Evolutionary conservation across 2,113 vertebrate species (phyloP).

Genomic region (Syngnathoides biaculeatus): DNA sequence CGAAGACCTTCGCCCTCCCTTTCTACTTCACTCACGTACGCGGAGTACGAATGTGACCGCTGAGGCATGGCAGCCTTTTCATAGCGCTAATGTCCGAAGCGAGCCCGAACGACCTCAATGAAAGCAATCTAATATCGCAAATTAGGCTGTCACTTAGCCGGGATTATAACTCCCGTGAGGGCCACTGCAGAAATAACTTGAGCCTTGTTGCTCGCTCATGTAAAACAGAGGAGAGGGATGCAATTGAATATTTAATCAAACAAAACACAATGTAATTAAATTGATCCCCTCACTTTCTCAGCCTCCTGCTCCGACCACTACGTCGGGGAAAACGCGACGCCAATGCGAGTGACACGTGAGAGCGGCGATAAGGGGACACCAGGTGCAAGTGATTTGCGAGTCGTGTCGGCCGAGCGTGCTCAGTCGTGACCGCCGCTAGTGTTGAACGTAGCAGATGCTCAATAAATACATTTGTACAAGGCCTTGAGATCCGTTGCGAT

Average conservation of each 20-base stretch:
- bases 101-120: constrained; percentile 47
- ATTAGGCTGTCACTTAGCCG: constrained; percentile 71
- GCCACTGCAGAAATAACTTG: constrained; percentile 54
- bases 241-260: constrained; percentile 51
- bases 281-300: not conserved
- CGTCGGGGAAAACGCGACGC: not conserved
- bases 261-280: constrained; percentile 46
- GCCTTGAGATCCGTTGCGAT: constrained; percentile 11
- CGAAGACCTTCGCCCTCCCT: not conserved
- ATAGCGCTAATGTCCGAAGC: constrained; percentile 48
- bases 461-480: constrained; percentile 15
- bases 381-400: constrained; percentile 25
- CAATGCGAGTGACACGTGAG: not conserved
- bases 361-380: constrained; percentile 25
- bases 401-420: not conserved
- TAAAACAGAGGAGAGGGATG: constrained; percentile 31
- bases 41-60: constrained; percentile 40
- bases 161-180: constrained; percentile 62
- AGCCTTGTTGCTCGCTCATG: constrained; percentile 47
- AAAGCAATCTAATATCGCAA: constrained; percentile 70
- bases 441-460: constrained; percentile 10
- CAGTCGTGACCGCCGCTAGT: not conserved
- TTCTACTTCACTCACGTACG: constrained; percentile 9
- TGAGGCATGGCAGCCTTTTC: constrained; percentile 50
- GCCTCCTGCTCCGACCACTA: not conserved